Evolutionary conservation across 2,797 vertebrate genomes (phyloP), one percentile per base, ranked within the genome.

Genomic region (Morelia viridis): DNA sequence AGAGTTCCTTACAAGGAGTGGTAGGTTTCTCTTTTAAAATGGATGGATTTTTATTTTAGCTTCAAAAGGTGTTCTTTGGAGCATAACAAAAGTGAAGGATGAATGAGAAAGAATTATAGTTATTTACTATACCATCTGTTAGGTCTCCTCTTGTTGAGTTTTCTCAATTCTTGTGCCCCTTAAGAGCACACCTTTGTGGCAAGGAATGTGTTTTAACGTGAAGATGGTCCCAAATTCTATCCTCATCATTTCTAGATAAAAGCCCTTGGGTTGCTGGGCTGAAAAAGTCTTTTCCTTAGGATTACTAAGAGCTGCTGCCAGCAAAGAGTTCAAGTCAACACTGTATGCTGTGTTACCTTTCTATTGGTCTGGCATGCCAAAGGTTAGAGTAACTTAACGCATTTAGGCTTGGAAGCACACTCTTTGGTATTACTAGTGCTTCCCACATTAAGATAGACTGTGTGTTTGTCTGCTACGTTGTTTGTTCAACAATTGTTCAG

Each of bases 381-480:
- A 53, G 50, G 7, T 53, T 53, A 8, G 7, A 53, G 50, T 53
- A 53, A 53, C 68, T 4, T 71, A 31, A 71, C 13, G 24, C 53
- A 85, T 31, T 35, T n/a, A 68, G 46, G 17, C 22, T 60, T 87
- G 9, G 13, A 80, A 6, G 35, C 15, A 26, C 6, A 28, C 24
- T 31, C 83, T 65, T 31, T 71, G 24, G 41, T 13, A 35, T 60
- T 71, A 24, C 46, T 65, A 90, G 3, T 61, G 4, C 89, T 91
- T 41, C 56, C 89, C 91, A 91, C 80, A 87, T 46, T 91, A 28
- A 92, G 11, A 87, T 26, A 5, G 46, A 76, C 24, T 24, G 68
- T n/a, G 22, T 90, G 92, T 93, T 91, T 71, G 7, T 65, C 94
- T 93, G 85, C 4, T 92, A 93, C 90, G 62, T 91, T 80, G 94